These are phyloP conservation scores for Frankliniella intonsa DNA, from an alignment of 2,888 invertebrate species.

Conservation along the genomic window DNA sequence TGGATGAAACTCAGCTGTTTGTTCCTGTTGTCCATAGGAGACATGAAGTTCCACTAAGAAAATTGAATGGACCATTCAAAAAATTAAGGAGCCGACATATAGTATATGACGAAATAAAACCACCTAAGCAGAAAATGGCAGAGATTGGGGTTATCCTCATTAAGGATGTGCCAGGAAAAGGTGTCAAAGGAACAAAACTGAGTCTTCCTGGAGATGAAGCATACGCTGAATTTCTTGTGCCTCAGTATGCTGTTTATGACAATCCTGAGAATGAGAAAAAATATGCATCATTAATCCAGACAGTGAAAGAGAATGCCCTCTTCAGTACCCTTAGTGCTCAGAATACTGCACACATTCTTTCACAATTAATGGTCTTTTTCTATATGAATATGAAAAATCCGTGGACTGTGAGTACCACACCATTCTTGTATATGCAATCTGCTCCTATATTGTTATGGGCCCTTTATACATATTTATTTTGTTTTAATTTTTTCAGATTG, in stretches of 20 bases:
- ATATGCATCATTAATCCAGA: not conserved
- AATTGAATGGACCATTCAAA: not conserved
- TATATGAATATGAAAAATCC: slow-evolving; percentile 8
- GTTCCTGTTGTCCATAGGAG: not conserved
- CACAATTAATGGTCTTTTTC: not conserved
- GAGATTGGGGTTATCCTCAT: not conserved
- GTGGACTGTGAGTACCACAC: not conserved
- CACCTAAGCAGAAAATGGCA: not conserved
- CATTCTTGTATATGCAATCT: not conserved
- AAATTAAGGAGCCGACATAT: not conserved
- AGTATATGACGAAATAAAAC: not conserved
- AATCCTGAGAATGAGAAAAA: not conserved
- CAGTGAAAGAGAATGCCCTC: not conserved
- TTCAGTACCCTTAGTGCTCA: not conserved
- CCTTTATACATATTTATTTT: not conserved
- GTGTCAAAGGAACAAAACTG: not conserved
- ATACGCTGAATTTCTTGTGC: not conserved
- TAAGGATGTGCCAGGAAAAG: not conserved
- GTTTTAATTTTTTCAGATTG: slow-evolving; percentile 47
- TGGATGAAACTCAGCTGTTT: slow-evolving; percentile 12
- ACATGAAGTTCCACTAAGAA: not conserved
- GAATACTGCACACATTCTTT: not conserved
- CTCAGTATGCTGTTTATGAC: slow-evolving; percentile 3
- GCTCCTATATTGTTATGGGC: not conserved
- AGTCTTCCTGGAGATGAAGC: not conserved